Evolutionary conservation across 2,888 invertebrate species (phyloP).

Genomic region (Plagodis pulveraria): DNA sequence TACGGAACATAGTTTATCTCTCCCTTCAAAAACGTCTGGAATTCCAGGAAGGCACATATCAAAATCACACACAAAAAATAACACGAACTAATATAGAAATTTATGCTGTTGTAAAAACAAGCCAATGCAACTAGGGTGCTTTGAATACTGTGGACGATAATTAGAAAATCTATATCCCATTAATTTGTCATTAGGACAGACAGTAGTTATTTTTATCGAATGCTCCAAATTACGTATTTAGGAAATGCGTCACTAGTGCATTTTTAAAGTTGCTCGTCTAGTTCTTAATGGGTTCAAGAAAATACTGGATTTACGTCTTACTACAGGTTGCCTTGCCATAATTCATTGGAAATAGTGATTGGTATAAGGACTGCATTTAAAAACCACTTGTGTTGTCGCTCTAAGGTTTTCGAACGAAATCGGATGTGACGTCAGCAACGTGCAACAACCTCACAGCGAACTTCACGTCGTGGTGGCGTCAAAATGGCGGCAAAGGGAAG

Average conservation of each 20-base stretch:
- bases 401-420: no score
- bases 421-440: no score
- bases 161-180: constrained; percentile 60
- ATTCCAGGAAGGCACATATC: constrained; percentile 66
- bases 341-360: no score
- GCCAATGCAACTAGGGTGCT: constrained; percentile 46
- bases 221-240: constrained; percentile 67
- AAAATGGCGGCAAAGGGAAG: no score
- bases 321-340: no score
- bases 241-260: constrained; percentile 65
- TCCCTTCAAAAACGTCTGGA: constrained; percentile 33
- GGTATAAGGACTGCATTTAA: no score
- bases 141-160: constrained; percentile 51
- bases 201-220: constrained; percentile 55
- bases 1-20: constrained; percentile 53
- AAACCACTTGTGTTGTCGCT: no score
- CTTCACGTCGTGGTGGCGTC: no score
- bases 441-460: no score
- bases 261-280: constrained; percentile 42
- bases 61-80: constrained; percentile 25
- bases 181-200: constrained; percentile 69
- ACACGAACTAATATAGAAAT: constrained; percentile 16
- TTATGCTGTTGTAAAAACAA: constrained; percentile 33
- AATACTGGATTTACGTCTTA: no score
- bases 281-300: constrained; percentile 19